Evolutionary conservation across 2,797 vertebrate species (phyloP), one percentile per base, ranked within the genome.

Genomic region (Cetoscarus ocellatus): DNA sequence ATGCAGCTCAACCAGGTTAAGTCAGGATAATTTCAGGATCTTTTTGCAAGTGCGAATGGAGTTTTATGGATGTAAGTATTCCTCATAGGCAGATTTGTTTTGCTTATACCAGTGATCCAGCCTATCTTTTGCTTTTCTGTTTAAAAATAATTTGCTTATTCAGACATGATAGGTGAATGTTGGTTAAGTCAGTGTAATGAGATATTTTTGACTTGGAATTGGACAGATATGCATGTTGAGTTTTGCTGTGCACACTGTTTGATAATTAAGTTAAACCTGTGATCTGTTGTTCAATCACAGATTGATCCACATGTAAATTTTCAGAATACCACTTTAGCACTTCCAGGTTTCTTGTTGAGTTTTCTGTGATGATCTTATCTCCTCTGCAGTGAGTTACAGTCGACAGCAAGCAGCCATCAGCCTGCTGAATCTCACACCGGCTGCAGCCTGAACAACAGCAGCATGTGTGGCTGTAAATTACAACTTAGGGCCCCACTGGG

Each of bases 381-480:
- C 58, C 13, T 61, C 58, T 63, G 17, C 17, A n/a, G 44, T 69
- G n/a, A 65, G 51, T 64, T 64, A 39, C 50, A 70, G 51, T 55
- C n/a, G 27, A 7, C 61, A 57, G 18, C 53, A 53, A 59, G 44
- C 43, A 66, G 27, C 50, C 10, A 18, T 40, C 62, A 44, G 61
- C 45, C 43, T 19, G 47, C 27, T 61, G 48, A 68, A 61, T 2
- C 45, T 42, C 55, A 38, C 56, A 0, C 34, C 55, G 58, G 44
- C 66, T 73, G 73, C 61, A 35, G 61, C 38, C 67, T 69, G 77
- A 79, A 77, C 66, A 72, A 45, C 77, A 58, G 72, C 72, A 61
- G 72, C 77, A 77, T 38, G 65, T 80, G 70, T 70, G 42, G 76
- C 63, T 62, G 60, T 89, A 80, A 90, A 72, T 87, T 87, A 89